Base-by-base conservation (phyloP, 2,888 invertebrate genomes). In the Trachelus iudaicus region DNA sequence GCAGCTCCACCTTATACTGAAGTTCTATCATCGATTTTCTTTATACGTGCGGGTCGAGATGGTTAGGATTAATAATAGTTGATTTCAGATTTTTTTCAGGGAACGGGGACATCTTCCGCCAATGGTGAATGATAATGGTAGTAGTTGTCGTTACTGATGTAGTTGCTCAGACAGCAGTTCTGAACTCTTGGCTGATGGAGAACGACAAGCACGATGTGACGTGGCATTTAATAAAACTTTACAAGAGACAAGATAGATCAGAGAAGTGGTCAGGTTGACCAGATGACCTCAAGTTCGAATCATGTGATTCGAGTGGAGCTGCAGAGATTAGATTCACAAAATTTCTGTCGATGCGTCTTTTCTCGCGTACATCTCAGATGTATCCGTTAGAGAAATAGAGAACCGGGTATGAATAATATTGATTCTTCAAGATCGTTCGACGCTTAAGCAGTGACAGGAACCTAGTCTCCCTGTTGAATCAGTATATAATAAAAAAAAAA, bases 221-320 rank as follows among this genome's bases (percentile, higher is more conserved):
- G 80, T 80, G 84, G 83, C 84, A 83, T 84, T 85, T 87, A 86
- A 87, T 85, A 83, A 84, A 83, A 84, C 35, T 78, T 83, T 76
- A 69, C 68, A 77, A 76, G 79, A 82, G 82, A 81, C 56, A 76
- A 78, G 76, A 80, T 71, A 74, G 75, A 56, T 56, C 23, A 56
- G 79, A 73, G 75, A 30, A 77, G 73, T 77, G 79, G 75, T 79
- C 76, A 81, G 73, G 34, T 9, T 9, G 71, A 78, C 74, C 78
- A 77, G 83, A 81, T 81, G 80, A 82, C 81, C 81, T 80, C 79
- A 77, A 31, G 71, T 15, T 23, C 23, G 23, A 23, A 56, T 56
- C 23, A 56, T 23, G 2, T 56, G 56, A 9, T 23, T 56, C 56
- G 23, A 56, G 56, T 56, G 23, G 56, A 56, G 23, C 9, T 56